phyloP scores from a whole-genome alignment of 2,113 vertebrate genomes.

The Bungarus multicinctus region DNA sequence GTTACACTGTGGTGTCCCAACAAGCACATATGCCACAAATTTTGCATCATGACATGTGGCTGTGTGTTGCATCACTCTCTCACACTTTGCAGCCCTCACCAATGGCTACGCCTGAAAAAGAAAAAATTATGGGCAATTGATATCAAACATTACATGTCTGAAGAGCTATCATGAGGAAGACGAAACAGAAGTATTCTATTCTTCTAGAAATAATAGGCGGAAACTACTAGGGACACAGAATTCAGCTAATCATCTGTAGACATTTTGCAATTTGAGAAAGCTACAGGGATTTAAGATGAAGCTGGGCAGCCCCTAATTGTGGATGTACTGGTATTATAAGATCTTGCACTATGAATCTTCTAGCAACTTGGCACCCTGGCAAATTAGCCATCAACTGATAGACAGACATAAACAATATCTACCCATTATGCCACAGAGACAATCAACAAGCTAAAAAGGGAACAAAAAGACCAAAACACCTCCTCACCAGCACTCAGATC shows the following conservation, averaged over 20 bases:
- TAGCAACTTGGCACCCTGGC: neutral
- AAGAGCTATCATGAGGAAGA: neutral
- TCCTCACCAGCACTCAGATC: neutral
- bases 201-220: neutral
- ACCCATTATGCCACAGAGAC: neutral
- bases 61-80: neutral
- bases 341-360: neutral
- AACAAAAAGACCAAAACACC: neutral
- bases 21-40: neutral
- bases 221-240: neutral
- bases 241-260: neutral
- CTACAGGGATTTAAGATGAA: neutral
- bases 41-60: neutral
- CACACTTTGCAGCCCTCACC: neutral
- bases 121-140: neutral
- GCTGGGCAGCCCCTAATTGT: neutral
- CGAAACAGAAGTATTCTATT: neutral
- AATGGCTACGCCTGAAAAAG: neutral
- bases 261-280: neutral
- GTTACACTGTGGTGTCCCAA: neutral
- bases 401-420: neutral
- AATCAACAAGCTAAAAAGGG: neutral
- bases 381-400: neutral
- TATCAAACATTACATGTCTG: neutral
- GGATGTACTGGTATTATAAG: neutral